Percentiles rank a stretch among this genome's conserved stretches.
Evolutionary conservation across 2,113 vertebrate genomes (phyloP).

Genomic region (Alethe castanea): DNA sequence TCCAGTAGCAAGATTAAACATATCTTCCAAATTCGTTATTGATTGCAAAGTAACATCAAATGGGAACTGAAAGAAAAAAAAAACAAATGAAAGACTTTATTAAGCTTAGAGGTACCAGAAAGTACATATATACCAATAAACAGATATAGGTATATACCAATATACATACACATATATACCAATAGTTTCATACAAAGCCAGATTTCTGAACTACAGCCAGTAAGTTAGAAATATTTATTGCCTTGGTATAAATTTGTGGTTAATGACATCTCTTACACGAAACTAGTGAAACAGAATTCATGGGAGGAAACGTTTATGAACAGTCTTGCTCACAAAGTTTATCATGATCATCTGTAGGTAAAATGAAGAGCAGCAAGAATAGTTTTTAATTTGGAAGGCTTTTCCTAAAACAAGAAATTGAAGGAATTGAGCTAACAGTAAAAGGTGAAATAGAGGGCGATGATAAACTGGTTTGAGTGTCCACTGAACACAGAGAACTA

Average conservation of each 20-base stretch:
- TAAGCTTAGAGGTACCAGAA: background rate
- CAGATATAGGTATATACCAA: background rate
- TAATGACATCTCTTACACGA: background rate
- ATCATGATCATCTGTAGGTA: background rate
- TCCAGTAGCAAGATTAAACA: conserved; percentile 79
- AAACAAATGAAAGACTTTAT: background rate
- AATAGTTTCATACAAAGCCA: background rate
- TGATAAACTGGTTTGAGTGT: background rate
- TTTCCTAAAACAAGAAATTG: background rate
- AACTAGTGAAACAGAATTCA: background rate
- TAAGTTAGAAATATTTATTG: background rate
- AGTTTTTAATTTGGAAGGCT: background rate
- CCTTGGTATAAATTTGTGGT: background rate
- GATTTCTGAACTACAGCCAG: background rate
- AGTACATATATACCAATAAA: background rate
- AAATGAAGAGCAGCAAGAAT: background rate
- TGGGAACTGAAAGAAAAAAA: conserved; percentile 71
- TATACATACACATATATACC: background rate
- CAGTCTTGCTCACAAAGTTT: background rate
- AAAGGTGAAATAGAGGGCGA: background rate
- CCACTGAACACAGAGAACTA: background rate
- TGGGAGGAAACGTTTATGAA: background rate
- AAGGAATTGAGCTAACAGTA: background rate
- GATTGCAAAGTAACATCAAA: conserved; percentile 74
- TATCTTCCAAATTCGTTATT: conserved; percentile 75